Percentiles rank a stretch among this genome's conserved stretches.
phyloP scores from a whole-genome alignment of 2,113 vertebrate genomes.

The Mus musculus region GRCm39 chr2:77255001-77255500 shows the following conservation, averaged over 20 bases:
- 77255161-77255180: no score
- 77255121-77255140: no score
- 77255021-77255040: neutral
- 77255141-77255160: no score
- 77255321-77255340: neutral
- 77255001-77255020: neutral
- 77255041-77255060: no score
- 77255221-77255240: neutral
- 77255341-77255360: neutral
- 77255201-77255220: no score
- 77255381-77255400: neutral
- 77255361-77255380: neutral
- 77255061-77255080: no score
- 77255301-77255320: neutral
- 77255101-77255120: no score
- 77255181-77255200: no score
- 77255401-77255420: neutral
- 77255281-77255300: neutral
- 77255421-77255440: neutral
- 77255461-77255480: neutral
- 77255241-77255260: neutral
- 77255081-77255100: no score
- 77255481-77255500: slow-evolving; percentile 19
- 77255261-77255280: neutral
- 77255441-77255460: neutral